Evolutionary conservation across 2,113 vertebrate species (phyloP).

Genomic region (Vidua macroura): DNA sequence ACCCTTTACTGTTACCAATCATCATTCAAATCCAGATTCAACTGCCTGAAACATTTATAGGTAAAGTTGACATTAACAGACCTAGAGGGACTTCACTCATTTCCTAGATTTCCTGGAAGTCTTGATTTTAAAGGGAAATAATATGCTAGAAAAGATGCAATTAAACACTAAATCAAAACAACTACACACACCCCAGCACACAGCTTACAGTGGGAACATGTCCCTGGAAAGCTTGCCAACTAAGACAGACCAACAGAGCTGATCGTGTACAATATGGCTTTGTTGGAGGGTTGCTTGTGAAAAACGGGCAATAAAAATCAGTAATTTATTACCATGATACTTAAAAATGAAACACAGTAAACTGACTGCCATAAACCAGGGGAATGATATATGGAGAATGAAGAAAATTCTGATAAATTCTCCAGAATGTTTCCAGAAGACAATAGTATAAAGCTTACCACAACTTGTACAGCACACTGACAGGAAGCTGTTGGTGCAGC

Average conservation of each 20-base stretch:
- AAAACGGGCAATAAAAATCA: slow-evolving; percentile 41
- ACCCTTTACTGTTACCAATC: not conserved
- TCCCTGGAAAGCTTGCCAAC: not conserved
- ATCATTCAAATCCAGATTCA: not conserved
- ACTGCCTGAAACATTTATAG: not conserved
- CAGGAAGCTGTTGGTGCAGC: not conserved
- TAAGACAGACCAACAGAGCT: not conserved
- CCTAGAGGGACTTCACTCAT: not conserved
- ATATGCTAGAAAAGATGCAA: not conserved
- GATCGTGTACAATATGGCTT: not conserved
- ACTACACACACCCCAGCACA: not conserved
- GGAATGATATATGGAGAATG: not conserved
- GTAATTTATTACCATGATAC: slow-evolving; percentile 34
- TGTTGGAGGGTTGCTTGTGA: not conserved
- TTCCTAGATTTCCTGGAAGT: not conserved
- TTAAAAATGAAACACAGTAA: slow-evolving; percentile 20
- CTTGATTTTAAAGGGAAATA: not conserved
- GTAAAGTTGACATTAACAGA: not conserved
- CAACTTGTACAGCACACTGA: not conserved
- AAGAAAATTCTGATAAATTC: not conserved
- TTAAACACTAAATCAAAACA: not conserved
- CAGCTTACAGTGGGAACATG: not conserved
- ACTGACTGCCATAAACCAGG: not conserved
- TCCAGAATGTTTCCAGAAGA: not conserved
- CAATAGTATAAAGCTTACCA: not conserved